Evolutionary conservation across 2,888 invertebrate genomes (phyloP), one percentile per base, ranked within the genome.

Genomic region (Nudaria mundana): DNA sequence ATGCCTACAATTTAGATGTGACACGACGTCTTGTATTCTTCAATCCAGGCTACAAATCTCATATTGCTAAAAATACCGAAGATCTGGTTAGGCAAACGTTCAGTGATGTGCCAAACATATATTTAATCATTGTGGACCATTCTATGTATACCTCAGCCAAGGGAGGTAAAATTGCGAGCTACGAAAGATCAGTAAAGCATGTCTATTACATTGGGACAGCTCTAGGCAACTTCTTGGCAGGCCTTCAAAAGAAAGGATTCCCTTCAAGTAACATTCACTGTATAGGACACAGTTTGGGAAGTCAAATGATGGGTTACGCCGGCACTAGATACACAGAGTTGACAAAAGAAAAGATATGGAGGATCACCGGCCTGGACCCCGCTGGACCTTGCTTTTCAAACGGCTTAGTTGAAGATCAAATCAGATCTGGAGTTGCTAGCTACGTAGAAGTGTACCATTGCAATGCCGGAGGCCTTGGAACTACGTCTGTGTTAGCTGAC

Each of bases 401-500:
- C 45, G 71, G 76, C 22, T 62, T 77, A 0, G 72, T 79, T 1
- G 71, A 82, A 12, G 76, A 89, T 25, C 84, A 91, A 43, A 71
- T 92, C 1, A 77, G 90, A 41, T 81, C 85, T 22, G 84, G 86
- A 2, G 90, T 92, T 12, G 92, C 90, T 0, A 68, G 81, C 3
- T 91, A 91, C 56, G 92, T 92, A 0, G 92, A 92, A 66, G 86
- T 90, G 0, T 86, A 91, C 48, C 92, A 92, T 62, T 92, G 92
- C 5, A 91, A 91, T 47, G 89, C 88, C 26, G 91, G 91, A 2
- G 84, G 83, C 0, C 66, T 90, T 7, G 91, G 90, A 1, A 87
- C 89, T 0, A 86, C 80, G 1, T 73, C 81, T 16, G 85, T 90
- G 0, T 56, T 91, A 12, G 92, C 90, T 14, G 90, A 91, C 44